Evolutionary conservation across 2,888 invertebrate genomes (phyloP).

Genomic region (Heliothis peltigera): DNA sequence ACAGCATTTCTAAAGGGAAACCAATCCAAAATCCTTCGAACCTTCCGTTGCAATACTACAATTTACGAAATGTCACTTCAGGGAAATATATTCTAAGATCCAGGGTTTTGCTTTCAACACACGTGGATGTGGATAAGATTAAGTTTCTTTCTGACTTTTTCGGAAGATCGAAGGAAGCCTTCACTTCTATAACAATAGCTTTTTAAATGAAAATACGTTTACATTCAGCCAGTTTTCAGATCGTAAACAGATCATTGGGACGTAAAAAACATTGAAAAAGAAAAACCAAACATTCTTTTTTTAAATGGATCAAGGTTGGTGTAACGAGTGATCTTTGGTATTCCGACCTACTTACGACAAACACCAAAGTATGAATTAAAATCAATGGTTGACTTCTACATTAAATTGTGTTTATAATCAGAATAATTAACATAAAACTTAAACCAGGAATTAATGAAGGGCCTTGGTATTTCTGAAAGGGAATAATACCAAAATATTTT

Average conservation of each 20-base stretch:
- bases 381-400: slow-evolving; percentile 15
- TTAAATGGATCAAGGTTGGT: slow-evolving; percentile 57
- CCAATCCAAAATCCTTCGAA: too few species aligned
- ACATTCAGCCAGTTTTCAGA: slow-evolving; percentile 35
- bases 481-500: too few species aligned
- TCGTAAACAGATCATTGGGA: slow-evolving; percentile 54
- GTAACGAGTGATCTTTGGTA: slow-evolving; percentile 29
- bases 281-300: slow-evolving; percentile 46
- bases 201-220: slow-evolving; percentile 31
- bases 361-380: slow-evolving; percentile 31
- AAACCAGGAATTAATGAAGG: too few species aligned
- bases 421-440: background rate
- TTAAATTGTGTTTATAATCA: background rate
- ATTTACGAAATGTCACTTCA: slow-evolving; percentile 21
- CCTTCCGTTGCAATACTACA: slow-evolving; percentile 5
- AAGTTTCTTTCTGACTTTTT: slow-evolving; percentile 7
- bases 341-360: slow-evolving; percentile 28
- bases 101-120: slow-evolving; percentile 34
- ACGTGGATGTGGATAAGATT: background rate
- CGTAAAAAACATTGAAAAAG: slow-evolving; percentile 38
- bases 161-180: background rate
- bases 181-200: background rate
- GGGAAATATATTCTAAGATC: slow-evolving; percentile 35
- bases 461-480: too few species aligned
- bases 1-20: slow-evolving; percentile 2